Evolutionary conservation across 2,113 vertebrate species (phyloP), one percentile per base, ranked within the genome.

Genomic region (Eulemur rufifrons): DNA sequence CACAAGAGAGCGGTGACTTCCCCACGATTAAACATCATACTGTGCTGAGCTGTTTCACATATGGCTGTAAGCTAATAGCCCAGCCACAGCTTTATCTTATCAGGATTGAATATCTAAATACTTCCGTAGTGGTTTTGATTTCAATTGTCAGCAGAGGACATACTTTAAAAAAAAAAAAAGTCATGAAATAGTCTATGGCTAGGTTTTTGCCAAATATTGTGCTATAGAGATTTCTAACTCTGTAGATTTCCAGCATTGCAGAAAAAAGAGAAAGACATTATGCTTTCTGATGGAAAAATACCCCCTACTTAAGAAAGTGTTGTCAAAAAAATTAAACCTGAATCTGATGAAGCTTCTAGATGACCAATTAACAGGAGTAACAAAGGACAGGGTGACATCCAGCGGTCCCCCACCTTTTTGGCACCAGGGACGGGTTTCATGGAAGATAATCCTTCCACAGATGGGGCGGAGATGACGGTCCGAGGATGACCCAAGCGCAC

Each of bases 21-120:
- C n/a, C 69, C n/a, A 78, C 45, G 34, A 27, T 37, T 39, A 85
- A n/a, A 42, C 2, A 10, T 9, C 63, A 20, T 45, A 59, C 7
- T 56, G 5, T 1, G 0, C 45, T 83, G 27, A 85, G 52, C 27
- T 52, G 78, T 27, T 68, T 59, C 83, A 42, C 29, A 50, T 20
- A 39, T 6, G 34, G 32, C 47, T 52, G 45, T 86, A 86, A 93
- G 96, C 9, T 42, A 77, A 91, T 18, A 88, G 63, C 27, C 34
- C 47, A 45, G 5, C 29, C 66, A n/a, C 8, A 59, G 23, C 66
- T 76, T 86, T 89, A 89, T 93, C 95, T 91, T 18, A 76, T 64
- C 90, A 85, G 77, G 39, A 92, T 6, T 52, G 56, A 84, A 64
- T 71, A 37, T 59, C 86, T 95, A 66, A 95, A 73, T 83, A 95